These are phyloP conservation scores for Urocolius indicus DNA, from an alignment of 2,113 vertebrate genomes.

Conservation along the genomic window DNA sequence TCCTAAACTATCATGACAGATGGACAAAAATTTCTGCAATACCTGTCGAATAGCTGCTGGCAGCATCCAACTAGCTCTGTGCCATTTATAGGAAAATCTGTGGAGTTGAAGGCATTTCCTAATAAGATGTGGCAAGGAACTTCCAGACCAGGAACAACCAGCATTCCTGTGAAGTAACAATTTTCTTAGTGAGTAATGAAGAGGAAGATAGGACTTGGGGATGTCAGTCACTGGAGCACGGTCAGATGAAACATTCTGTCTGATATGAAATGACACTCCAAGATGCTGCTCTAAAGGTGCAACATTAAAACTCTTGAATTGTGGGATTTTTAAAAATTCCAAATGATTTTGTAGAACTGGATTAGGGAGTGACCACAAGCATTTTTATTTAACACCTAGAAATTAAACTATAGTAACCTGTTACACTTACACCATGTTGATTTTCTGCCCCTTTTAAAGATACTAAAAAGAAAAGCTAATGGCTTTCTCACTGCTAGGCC, in stretches of 20 bases:
- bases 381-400: background rate
- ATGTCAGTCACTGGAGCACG: background rate
- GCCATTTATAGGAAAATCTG: conserved; percentile 54
- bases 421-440: background rate
- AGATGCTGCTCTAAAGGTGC: background rate
- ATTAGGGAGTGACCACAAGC: background rate
- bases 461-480: background rate
- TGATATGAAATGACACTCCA: background rate
- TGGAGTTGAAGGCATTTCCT: conserved; percentile 65
- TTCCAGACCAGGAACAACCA: conserved; percentile 70
- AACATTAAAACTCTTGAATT: background rate
- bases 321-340: background rate
- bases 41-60: conserved; percentile 80
- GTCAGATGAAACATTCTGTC: background rate
- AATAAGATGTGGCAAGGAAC: conserved; percentile 74
- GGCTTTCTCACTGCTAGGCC: background rate
- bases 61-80: conserved; percentile 80
- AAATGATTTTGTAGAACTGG: background rate
- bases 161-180: conserved; percentile 78
- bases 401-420: background rate
- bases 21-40: background rate
- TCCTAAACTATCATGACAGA: background rate
- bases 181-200: background rate
- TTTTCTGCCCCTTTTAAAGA: background rate
- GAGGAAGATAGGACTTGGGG: background rate